phyloP scores from a whole-genome alignment of 2,797 vertebrate genomes.

The Heliangelus exortis region DNA sequence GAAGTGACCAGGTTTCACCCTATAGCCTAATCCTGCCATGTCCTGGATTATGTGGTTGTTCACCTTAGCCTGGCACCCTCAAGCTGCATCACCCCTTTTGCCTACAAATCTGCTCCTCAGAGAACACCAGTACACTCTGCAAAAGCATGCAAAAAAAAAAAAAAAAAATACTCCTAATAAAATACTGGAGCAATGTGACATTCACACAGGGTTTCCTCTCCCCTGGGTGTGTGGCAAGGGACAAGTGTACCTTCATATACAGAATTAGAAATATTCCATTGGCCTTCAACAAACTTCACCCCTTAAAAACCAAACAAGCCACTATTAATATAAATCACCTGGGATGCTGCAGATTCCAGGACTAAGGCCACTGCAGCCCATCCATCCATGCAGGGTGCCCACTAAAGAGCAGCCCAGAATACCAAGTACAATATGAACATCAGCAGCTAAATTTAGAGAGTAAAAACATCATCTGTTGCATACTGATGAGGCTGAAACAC shows the following conservation, averaged over 20 bases:
- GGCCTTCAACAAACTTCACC: background rate
- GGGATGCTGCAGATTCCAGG: background rate
- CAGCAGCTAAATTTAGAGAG: constrained; percentile 54
- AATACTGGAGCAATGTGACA: background rate
- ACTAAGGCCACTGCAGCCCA: background rate
- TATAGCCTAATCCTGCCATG: constrained; percentile 30
- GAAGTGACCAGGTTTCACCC: constrained; percentile 27
- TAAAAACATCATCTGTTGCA: background rate
- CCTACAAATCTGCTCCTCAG: background rate
- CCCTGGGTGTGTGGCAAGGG: background rate
- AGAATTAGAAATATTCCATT: background rate
- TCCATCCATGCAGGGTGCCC: background rate
- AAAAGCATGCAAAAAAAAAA: accelerated
- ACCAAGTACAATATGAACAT: background rate
- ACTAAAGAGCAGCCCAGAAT: background rate
- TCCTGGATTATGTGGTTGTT: background rate
- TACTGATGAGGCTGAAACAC: constrained; percentile 24
- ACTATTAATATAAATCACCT: background rate
- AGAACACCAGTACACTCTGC: background rate
- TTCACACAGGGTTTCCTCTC: background rate
- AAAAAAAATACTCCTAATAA: background rate
- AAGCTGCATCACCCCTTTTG: background rate
- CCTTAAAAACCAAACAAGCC: background rate
- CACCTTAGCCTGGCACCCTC: background rate
- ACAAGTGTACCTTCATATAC: background rate